A percentile compares a stretch with the other conserved stretches of the same genome.
Evolutionary conservation across 1,140 invertebrate genomes (phyloP).

Genomic region (Prorops nasuta): DNA sequence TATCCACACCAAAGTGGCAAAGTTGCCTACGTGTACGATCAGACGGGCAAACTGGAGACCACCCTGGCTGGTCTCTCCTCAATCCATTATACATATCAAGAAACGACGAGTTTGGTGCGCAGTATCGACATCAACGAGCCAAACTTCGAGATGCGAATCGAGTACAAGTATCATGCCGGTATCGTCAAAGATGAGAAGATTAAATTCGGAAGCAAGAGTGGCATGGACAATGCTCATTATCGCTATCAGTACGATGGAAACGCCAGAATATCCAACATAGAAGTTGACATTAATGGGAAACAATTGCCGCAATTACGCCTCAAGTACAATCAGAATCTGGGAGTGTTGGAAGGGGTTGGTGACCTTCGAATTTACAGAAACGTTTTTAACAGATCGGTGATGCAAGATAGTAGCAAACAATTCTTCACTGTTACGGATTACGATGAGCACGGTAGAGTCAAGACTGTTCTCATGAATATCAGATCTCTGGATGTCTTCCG

Average conservation of each 20-base stretch:
- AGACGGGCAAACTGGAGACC: conserved; percentile 77
- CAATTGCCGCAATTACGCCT: conserved; percentile 68
- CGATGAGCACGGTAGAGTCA: conserved; percentile 78
- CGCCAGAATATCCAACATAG: conserved; percentile 79
- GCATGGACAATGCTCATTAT: conserved; percentile 81
- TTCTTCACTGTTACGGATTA: conserved; percentile 84
- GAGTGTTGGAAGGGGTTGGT: conserved; percentile 78
- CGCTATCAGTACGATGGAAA: conserved; percentile 87
- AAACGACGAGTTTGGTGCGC: conserved; percentile 79
- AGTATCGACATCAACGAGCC: conserved; percentile 82
- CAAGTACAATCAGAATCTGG: conserved; percentile 85
- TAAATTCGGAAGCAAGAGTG: conserved; percentile 80
- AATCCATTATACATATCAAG: conserved; percentile 85
- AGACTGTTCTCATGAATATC: conserved; percentile 79
- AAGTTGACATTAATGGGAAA: conserved; percentile 85
- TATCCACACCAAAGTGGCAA: conserved; percentile 88
- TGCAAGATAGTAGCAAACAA: conserved; percentile 84
- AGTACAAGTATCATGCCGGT: conserved; percentile 88
- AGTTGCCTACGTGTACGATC: conserved; percentile 85
- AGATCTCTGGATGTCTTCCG: conserved; percentile 82
- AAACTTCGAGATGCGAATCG: conserved; percentile 81
- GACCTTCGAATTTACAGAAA: conserved; percentile 82
- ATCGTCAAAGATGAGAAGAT: conserved; percentile 84
- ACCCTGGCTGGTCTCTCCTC: conserved; percentile 84
- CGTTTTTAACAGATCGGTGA: conserved; percentile 82